phyloP scores from a whole-genome alignment of 2,113 vertebrate species.

The Beaufortia kweichowensis region DNA sequence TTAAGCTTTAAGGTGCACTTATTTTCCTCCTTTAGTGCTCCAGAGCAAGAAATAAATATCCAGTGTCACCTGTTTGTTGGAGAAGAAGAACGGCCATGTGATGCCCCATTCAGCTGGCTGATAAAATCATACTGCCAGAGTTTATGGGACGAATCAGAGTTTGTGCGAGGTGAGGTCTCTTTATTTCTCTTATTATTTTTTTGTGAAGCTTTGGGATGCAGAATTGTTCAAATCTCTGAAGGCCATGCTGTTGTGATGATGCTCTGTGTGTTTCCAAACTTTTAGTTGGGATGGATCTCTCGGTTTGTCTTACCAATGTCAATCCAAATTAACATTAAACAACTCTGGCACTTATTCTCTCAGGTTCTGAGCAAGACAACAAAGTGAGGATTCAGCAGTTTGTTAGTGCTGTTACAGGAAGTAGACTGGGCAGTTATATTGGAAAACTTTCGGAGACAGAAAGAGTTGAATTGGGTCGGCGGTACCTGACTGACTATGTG shows the following conservation, averaged over 20 bases:
- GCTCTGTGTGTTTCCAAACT: no score
- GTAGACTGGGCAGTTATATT: constrained; percentile 59
- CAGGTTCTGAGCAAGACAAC: constrained; percentile 57
- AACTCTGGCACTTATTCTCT: neutral
- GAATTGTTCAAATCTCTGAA: no score
- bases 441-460: constrained; percentile 61
- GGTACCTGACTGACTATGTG: constrained; percentile 70
- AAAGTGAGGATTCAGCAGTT: constrained; percentile 65
- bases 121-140: constrained; percentile 61
- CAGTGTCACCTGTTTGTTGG: constrained; percentile 62
- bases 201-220: no score
- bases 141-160: constrained; percentile 74
- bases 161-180: constrained; percentile 63
- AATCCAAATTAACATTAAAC: no score
- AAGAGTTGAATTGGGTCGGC: constrained; percentile 37
- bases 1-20: neutral
- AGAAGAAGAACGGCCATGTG: constrained; percentile 47
- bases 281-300: no score
- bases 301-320: no score
- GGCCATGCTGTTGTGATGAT: no score
- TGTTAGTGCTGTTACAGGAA: constrained; percentile 61
- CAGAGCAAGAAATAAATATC: constrained; percentile 66
- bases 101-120: constrained; percentile 73
- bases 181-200: neutral
- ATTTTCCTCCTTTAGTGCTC: constrained; percentile 52